phyloP scores from a whole-genome alignment of 2,113 vertebrate genomes.

The Nipponia nippon region DNA sequence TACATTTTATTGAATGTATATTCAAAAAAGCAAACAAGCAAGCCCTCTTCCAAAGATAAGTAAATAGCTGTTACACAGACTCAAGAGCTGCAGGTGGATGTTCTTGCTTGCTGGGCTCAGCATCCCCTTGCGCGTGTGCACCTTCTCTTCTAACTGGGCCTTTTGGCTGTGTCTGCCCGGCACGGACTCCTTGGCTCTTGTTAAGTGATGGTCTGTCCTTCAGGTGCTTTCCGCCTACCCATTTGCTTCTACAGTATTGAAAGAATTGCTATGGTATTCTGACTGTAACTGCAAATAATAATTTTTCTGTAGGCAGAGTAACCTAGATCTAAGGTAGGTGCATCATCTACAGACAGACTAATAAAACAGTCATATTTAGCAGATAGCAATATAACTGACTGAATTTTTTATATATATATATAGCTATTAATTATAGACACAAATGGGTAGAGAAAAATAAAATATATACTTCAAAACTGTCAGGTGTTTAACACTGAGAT shows the following conservation, averaged over 20 bases:
- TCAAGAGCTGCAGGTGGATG: not conserved
- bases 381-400: not conserved
- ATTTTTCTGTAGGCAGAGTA: not conserved
- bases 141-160: not conserved
- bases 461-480: not conserved
- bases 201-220: not conserved
- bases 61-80: not conserved
- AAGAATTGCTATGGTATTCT: not conserved
- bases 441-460: not conserved
- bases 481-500: not conserved
- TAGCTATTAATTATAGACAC: not conserved
- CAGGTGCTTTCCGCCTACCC: not conserved
- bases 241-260: not conserved
- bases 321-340: not conserved
- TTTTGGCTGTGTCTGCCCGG: not conserved
- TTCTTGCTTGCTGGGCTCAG: not conserved
- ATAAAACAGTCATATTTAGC: not conserved
- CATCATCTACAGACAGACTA: not conserved
- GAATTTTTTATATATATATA: not conserved
- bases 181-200: not conserved
- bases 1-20: not conserved
- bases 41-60: not conserved
- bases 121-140: fast-evolving
- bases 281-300: not conserved
- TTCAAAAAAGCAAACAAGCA: not conserved